phyloP scores from a whole-genome alignment of 2,888 invertebrate species.

The Lasioglossum morio region DNA sequence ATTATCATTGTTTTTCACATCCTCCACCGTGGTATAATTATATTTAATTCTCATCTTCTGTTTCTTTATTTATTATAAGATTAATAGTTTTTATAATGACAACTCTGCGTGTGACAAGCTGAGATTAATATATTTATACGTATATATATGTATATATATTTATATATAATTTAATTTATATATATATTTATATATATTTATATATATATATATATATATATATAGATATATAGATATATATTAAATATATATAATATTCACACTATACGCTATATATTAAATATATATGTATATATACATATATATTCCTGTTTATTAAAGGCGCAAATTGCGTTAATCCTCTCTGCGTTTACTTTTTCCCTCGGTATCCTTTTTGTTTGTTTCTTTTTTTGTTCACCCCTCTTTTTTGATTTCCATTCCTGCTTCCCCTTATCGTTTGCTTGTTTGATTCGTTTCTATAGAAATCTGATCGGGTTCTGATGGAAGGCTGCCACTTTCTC shows the following conservation, averaged over 20 bases:
- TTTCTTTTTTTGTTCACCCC: not conserved
- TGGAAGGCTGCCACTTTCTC: constrained; percentile 10
- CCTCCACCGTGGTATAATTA: constrained; percentile 37
- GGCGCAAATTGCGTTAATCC: constrained; percentile 65
- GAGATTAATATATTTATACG: constrained; percentile 48
- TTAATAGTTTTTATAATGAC: constrained; percentile 63
- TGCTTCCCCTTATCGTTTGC: constrained; percentile 3
- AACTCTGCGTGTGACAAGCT: constrained; percentile 66
- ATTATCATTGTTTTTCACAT: constrained; percentile 56
- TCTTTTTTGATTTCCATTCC: constrained; percentile 1
- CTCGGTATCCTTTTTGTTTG: constrained; percentile 12
- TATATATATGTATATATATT: constrained; percentile 20
- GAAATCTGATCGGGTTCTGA: constrained; percentile 18
- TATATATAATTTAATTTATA: constrained; percentile 11
- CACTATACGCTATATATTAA: constrained; percentile 17
- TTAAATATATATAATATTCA: constrained; percentile 22
- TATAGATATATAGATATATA: constrained; percentile 20
- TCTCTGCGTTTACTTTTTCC: constrained; percentile 29
- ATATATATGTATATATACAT: constrained; percentile 25
- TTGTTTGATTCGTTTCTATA: constrained; percentile 27
- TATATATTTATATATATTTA: not conserved
- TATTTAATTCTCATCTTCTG: constrained; percentile 21
- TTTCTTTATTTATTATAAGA: constrained; percentile 60
- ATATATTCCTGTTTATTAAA: constrained; percentile 46
- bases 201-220: constrained; percentile 4